Evolutionary conservation across 2,888 invertebrate genomes (phyloP).

Genomic region (Agrochola lota): DNA sequence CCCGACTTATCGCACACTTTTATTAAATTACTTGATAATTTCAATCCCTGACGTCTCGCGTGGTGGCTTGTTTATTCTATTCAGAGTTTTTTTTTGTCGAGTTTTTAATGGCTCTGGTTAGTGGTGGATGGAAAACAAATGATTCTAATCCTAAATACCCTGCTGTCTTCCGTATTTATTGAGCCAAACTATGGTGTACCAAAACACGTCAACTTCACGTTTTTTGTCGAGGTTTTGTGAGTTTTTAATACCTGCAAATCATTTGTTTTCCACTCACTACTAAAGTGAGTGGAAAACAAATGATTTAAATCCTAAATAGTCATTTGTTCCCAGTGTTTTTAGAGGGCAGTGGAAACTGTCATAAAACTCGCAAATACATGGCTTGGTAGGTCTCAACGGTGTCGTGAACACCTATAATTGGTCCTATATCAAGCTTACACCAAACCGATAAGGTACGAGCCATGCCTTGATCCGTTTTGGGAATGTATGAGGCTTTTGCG

Average conservation of each 20-base stretch:
- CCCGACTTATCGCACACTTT: conserved; percentile 82
- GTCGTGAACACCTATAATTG: conserved; percentile 1
- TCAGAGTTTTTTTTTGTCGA: conserved; percentile 57
- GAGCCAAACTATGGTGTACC: too few relatives aligned
- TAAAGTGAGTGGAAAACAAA: conserved; percentile 4
- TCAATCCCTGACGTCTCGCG: conserved; percentile 80
- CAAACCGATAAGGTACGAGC: conserved; percentile 26
- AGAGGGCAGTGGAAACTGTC: not conserved
- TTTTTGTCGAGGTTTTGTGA: too few relatives aligned
- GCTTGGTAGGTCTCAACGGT: not conserved
- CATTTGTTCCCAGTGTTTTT: not conserved
- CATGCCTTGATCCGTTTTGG: conserved; percentile 34
- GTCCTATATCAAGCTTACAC: conserved; percentile 32
- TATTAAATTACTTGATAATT: conserved; percentile 89
- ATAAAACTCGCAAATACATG: too few relatives aligned
- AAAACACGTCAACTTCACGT: too few relatives aligned
- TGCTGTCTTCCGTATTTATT: too few relatives aligned
- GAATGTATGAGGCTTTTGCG: conserved; percentile 21
- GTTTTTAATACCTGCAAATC: not conserved
- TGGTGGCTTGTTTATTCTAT: conserved; percentile 80
- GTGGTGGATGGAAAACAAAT: conserved; percentile 5
- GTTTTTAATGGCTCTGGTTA: conserved; percentile 37
- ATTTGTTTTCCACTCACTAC: too few relatives aligned
- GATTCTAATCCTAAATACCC: not conserved
- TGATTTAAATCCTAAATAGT: not conserved